Evolutionary conservation across 2,113 vertebrate genomes (phyloP).

Genomic region (Smithornis capensis): DNA sequence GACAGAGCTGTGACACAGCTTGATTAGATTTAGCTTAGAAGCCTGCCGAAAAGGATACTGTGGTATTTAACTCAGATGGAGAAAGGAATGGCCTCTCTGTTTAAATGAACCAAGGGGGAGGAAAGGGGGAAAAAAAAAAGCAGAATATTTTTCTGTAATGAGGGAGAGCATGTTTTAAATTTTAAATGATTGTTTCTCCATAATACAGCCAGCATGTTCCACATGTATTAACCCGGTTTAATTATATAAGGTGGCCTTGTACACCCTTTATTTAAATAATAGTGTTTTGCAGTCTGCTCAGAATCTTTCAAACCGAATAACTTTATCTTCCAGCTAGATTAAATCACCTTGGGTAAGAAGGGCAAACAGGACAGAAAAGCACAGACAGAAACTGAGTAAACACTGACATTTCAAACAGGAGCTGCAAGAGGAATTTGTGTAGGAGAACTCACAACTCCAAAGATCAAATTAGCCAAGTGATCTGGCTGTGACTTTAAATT

Average conservation of each 20-base stretch:
- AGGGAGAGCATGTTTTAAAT: slow-evolving; percentile 2
- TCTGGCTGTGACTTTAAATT: background rate
- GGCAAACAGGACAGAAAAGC: background rate
- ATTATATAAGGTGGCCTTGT: background rate
- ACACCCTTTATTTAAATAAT: background rate
- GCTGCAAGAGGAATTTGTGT: background rate
- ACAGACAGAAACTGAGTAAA: background rate
- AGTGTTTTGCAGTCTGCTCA: background rate
- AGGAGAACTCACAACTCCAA: background rate
- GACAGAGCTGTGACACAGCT: slow-evolving; percentile 74
- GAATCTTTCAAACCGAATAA: background rate
- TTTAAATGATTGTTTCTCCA: background rate
- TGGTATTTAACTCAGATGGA: slow-evolving; percentile 56
- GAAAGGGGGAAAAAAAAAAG: background rate
- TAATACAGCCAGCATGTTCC: background rate
- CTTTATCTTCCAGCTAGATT: background rate
- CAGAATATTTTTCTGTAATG: slow-evolving; percentile 29
- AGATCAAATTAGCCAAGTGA: background rate
- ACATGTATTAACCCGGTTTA: background rate
- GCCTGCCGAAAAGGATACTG: slow-evolving; percentile 70
- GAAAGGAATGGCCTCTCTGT: slow-evolving; percentile 59
- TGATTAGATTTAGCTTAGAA: slow-evolving; percentile 79
- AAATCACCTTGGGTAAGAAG: background rate
- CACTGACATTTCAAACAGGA: background rate
- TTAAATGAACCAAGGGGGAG: background rate